phyloP scores from a whole-genome alignment of 2,888 invertebrate genomes.

The Aporophyla lueneburgensis region DNA sequence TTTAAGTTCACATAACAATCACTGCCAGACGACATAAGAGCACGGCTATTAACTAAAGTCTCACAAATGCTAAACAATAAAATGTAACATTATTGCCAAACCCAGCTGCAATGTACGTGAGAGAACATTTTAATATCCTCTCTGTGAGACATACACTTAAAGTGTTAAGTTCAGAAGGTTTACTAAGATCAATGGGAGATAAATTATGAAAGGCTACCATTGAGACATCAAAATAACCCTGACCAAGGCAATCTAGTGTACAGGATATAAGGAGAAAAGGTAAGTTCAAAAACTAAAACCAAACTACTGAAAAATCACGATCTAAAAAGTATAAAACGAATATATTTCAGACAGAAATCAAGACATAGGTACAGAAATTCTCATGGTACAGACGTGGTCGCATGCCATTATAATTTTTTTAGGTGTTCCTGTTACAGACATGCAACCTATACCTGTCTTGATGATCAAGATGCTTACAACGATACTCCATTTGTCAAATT shows the following conservation, averaged over 20 bases:
- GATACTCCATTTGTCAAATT: too few relatives aligned
- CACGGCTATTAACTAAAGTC: slow-evolving; percentile 27
- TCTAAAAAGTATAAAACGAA: too few relatives aligned
- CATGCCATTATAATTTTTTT: too few relatives aligned
- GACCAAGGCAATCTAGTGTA: neutral
- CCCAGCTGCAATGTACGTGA: slow-evolving; percentile 51
- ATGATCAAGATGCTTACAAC: too few relatives aligned
- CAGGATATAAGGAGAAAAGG: too few relatives aligned
- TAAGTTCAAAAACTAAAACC: too few relatives aligned
- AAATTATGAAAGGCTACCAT: neutral
- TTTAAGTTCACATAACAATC: slow-evolving; percentile 37
- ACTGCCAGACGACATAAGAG: slow-evolving; percentile 7
- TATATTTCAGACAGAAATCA: too few relatives aligned
- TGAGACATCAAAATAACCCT: neutral
- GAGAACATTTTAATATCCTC: slow-evolving; percentile 36
- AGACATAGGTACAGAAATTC: too few relatives aligned
- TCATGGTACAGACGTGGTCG: too few relatives aligned
- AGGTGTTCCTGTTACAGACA: too few relatives aligned
- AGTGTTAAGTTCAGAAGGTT: slow-evolving; percentile 18
- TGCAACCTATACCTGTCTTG: too few relatives aligned
- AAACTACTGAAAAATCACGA: too few relatives aligned
- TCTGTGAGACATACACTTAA: neutral
- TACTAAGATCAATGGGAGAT: neutral
- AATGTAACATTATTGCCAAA: slow-evolving; percentile 42
- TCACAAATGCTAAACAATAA: slow-evolving; percentile 51